Evolutionary conservation across 1,140 invertebrate species (phyloP).

Genomic region (Belonocnema kinseyi): DNA sequence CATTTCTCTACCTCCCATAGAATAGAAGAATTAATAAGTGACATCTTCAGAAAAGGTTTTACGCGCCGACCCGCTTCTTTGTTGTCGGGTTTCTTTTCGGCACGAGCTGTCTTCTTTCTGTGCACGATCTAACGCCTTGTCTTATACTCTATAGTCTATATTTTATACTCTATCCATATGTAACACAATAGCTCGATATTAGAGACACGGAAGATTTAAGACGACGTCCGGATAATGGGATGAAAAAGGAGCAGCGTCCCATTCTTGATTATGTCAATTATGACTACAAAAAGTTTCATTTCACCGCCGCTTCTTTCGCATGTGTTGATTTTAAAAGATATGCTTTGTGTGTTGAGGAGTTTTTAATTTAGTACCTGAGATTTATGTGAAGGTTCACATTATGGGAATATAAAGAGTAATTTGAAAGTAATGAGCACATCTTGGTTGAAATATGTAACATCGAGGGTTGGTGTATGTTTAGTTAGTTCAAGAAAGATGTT

Average conservation of each 20-base stretch:
- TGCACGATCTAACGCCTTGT: constrained; percentile 51
- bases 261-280: constrained; percentile 13
- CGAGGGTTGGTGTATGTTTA: constrained; percentile 32
- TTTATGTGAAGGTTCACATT: neutral
- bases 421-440: too few relatives aligned
- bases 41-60: constrained; percentile 71
- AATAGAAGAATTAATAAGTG: constrained; percentile 74
- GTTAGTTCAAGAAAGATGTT: neutral
- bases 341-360: neutral
- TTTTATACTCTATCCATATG: neutral
- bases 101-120: constrained; percentile 46
- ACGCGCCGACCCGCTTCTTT: constrained; percentile 55
- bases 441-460: constrained; percentile 37
- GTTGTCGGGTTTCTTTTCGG: constrained; percentile 51
- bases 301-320: neutral
- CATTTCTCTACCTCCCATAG: constrained; percentile 60
- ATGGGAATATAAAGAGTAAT: neutral
- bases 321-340: neutral
- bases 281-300: constrained; percentile 11
- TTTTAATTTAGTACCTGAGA: neutral
- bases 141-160: constrained; percentile 39
- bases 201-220: constrained; percentile 45
- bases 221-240: constrained; percentile 25
- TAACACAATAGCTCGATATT: constrained; percentile 50
- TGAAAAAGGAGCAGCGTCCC: constrained; percentile 12